A percentile compares a stretch with the other conserved stretches of the same genome.
Conservation (phyloP, 1,140 invertebrate species). For the Chionoecetes opilio region DNA sequence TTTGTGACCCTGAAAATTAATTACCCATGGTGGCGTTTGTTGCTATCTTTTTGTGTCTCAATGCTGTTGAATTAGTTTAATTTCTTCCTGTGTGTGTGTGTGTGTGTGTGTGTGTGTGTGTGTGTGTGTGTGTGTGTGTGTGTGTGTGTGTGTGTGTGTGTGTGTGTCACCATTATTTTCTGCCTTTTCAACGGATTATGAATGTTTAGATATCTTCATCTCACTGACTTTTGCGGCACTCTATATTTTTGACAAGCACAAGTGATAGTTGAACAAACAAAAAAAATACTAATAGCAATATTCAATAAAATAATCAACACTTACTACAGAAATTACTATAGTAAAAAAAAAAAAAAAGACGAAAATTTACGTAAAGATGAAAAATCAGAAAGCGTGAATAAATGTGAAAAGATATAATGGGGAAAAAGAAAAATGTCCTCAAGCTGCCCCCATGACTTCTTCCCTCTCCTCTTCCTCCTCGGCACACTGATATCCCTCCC, state of each 20-base stretch:
- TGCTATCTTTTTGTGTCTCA: too few relatives aligned
- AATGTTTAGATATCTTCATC: too few relatives aligned
- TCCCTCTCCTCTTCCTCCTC: neutral
- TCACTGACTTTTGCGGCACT: too few relatives aligned
- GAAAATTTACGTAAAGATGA: neutral
- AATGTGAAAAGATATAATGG: neutral
- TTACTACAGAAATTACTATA: neutral
- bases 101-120: conserved; percentile 12
- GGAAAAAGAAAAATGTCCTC: neutral
- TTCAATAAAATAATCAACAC: neutral
- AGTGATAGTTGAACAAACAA: too few relatives aligned
- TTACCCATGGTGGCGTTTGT: neutral
- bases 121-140: conserved; percentile 39
- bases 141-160: conserved; percentile 50
- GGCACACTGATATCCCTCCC: too few relatives aligned
- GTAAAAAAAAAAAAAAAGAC: too few relatives aligned
- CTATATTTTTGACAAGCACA: too few relatives aligned
- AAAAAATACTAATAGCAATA: too few relatives aligned
- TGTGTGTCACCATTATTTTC: conserved; percentile 28
- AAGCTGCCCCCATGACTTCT: too few relatives aligned
- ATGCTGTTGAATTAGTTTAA: neutral
- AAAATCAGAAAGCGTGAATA: neutral
- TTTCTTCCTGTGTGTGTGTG: neutral
- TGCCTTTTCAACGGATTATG: too few relatives aligned
- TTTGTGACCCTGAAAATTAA: too few relatives aligned